Evolutionary conservation across 2,888 invertebrate genomes (phyloP), one percentile per base, ranked within the genome.

Genomic region (Eupithecia insigniata): DNA sequence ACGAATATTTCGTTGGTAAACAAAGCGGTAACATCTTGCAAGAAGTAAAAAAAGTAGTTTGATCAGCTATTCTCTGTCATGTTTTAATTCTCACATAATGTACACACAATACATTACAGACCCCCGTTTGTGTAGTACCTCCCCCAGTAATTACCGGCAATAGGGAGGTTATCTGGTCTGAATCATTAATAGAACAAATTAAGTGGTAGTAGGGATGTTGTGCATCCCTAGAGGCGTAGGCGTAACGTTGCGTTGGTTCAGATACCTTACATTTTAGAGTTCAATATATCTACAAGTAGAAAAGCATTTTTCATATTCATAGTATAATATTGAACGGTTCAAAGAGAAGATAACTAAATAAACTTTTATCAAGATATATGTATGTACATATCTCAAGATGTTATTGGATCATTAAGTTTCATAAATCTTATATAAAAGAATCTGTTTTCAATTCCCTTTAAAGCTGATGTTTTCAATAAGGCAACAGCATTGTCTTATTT

Each of bases 161-260:
- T 71, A 67, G 61, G 43, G 69, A 4, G 5, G 55, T 55, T 55
- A 26, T 55, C 55, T 55, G 55, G 16, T 28, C 70, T 76, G 66
- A 67, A 76, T 75, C 70, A 78, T 75, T 75, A 46, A 75, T 58
- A 36, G 34, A 4, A 72, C 69, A 73, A 76, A 76, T 78, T 74
- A 73, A 75, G 69, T 73, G 60, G 69, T 14, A 71, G 51, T 72
- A 14, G 72, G 76, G 61, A 71, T 67, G 71, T 58, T 14, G 8
- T 51, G 58, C 6, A 34, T 34, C 39, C 18, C 22, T 39, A 62
- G 72, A 65, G 26, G 12, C 66, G 28, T 58, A 36, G 22, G 8
- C 51, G 51, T 51, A n/a, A n/a, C n/a, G n/a, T n/a, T n/a, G 7
- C 6, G 58, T 60, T 30, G 18, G 60, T 16, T 60, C 18, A 18